Evolutionary conservation across 2,888 invertebrate species (phyloP).

Genomic region (Rhynchonema sp.): DNA sequence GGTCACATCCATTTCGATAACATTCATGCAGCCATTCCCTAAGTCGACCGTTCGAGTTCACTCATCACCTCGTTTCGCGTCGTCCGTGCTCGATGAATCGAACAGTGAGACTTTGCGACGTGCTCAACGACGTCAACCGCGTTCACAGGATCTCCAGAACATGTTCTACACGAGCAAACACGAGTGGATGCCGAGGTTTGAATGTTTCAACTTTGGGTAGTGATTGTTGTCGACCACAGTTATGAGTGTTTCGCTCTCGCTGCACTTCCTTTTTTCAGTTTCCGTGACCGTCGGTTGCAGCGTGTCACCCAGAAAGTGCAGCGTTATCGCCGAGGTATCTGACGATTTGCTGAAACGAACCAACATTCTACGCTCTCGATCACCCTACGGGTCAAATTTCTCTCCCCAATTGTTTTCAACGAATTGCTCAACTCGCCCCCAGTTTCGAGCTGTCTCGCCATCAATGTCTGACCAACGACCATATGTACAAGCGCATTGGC

Average conservation of each 20-base stretch:
- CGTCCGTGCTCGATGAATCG: not conserved
- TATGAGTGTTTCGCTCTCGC: no score
- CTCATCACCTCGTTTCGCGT: not conserved
- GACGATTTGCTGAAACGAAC: not conserved
- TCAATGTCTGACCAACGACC: not conserved
- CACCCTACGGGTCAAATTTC: not conserved
- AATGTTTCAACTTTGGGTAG: not conserved
- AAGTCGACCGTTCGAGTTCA: not conserved
- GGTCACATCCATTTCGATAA: no score
- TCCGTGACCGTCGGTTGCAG: slow-evolving; percentile 20
- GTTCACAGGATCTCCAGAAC: slow-evolving; percentile 24
- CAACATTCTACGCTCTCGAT: not conserved
- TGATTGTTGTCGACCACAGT: no score
- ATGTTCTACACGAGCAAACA: slow-evolving; percentile 31
- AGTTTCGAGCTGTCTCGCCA: no score
- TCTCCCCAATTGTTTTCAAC: no score
- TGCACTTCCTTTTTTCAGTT: slow-evolving; percentile 17
- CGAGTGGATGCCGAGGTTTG: slow-evolving; percentile 29
- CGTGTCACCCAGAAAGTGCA: slow-evolving; percentile 15
- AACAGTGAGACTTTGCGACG: no score
- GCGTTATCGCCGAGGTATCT: slow-evolving; percentile 8
- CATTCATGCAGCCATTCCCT: not conserved
- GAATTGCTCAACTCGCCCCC: no score
- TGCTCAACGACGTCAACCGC: not conserved
- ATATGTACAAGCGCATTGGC: slow-evolving; percentile 13